Evolutionary conservation across 1,140 invertebrate species (phyloP), one percentile per base, ranked within the genome.

Genomic region (Mylabris phalerata): DNA sequence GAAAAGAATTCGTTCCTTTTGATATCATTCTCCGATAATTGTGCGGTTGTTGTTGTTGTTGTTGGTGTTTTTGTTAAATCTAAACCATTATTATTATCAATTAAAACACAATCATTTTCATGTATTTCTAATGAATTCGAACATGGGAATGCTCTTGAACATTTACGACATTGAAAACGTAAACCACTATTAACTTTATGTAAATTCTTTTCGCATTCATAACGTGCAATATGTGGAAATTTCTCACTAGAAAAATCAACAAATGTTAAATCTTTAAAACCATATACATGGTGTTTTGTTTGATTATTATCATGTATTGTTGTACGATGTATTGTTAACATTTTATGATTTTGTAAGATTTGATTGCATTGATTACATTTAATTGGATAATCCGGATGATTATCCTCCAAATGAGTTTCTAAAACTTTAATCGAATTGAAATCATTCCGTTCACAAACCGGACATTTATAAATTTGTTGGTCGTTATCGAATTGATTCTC

Each of bases 1-100:
- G 86, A 85, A 60, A 94, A 87, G 69, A 94, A 93, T 47, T 90
- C 84, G 38, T 87, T 84, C 44, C 89, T 80, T 10, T 78, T 75
- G 2, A 83, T 79, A 9, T 82, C 75, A 40, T 79, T 77, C 7
- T 82, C 80, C 11, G 76, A 61, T 13, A 65, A 48, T 48, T 58
- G 13, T 61, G 73, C 70, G 19, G 19, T 19, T 19, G 19, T 19
- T 19, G 19, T 19, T 19, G 19, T 19, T 19, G 1, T 19, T 19
- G 19, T 19, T 19, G 19, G 1, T 27, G 44, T 65, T 49, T 56
- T 57, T 26, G 42, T 60, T 9, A 66, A 62, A 48, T 72, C 65
- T n/a, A 62, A 48, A 9, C 58, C 61, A 1, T 65, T 67, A 26
- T 67, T 55, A 59, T 71, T 66, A 2, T 71, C 65, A 9, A 63